These are phyloP conservation scores for Drosophila cognata DNA, from an alignment of 2,888 invertebrate species.

Conservation along the genomic window DNA sequence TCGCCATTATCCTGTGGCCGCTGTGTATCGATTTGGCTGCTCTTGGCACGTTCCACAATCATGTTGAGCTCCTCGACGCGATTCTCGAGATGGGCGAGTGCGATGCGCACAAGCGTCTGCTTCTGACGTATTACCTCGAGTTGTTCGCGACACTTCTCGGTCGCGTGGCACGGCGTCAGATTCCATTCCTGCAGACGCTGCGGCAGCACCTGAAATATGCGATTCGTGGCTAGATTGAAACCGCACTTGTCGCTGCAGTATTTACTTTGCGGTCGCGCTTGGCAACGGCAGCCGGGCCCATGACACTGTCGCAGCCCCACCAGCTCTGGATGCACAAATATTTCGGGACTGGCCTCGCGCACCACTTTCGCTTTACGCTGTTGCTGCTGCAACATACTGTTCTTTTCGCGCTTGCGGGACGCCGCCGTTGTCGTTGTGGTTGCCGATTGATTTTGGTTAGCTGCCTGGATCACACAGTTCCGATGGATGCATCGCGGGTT, in stretches of 20 bases:
- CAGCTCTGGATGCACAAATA: constrained; percentile 86
- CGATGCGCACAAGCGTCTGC: constrained; percentile 91
- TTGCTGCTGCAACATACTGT: constrained; percentile 39
- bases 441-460: not conserved
- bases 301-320: constrained; percentile 92
- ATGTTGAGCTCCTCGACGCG: constrained; percentile 92
- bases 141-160: constrained; percentile 90
- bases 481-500: constrained; percentile 86
- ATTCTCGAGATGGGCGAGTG: constrained; percentile 92
- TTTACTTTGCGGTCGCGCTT: constrained; percentile 93
- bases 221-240: constrained; percentile 92
- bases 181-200: constrained; percentile 97
- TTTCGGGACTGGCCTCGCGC: constrained; percentile 82
- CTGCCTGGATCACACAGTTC: constrained; percentile 83
- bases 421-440: constrained; percentile 27
- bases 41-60: constrained; percentile 91
- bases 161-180: constrained; percentile 93
- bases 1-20: constrained; percentile 87
- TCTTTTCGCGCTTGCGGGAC: constrained; percentile 76
- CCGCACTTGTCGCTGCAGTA: constrained; percentile 98
- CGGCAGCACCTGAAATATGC: constrained; percentile 93
- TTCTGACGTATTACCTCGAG: constrained; percentile 91
- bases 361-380: constrained; percentile 78
- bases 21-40: constrained; percentile 88
- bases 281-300: constrained; percentile 94